Evolutionary conservation across 2,797 vertebrate species (phyloP), one percentile per base, ranked within the genome.

Genomic region (Prionace glauca): DNA sequence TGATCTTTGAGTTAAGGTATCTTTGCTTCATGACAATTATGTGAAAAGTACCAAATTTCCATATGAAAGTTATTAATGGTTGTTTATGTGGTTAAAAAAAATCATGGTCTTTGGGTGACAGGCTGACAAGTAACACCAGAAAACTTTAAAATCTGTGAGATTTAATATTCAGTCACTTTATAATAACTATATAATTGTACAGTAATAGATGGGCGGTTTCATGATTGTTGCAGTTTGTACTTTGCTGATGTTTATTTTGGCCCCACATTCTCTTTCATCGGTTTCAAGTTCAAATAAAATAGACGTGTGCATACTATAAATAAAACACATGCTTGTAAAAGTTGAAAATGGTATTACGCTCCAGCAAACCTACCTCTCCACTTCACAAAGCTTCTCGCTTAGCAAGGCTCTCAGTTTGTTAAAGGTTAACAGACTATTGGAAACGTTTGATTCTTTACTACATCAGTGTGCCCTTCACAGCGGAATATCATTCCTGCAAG

Each of bases 101-200:
- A 98, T 98, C 98, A 99, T 99, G 98, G 99, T 98, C 98, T 96
- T 97, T 97, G 97, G 98, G 98, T 99, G 99, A 99, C 98, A 99
- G 99, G 98, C 99, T 99, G 98, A 99, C 98, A 99, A 99, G 98
- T 98, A 98, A 45, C 45, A 77, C 29, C 26, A 16, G n/a, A 95
- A 14, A 45, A 95, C 26, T 95, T 95, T 95, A 56, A 95, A 74
- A 71, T 77, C 71, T 56, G 71, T 0, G 14, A 77, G 71, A 95
- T 98, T 99, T 99, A 99, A 99, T 99, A 99, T 99, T 99, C 98
- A 99, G 99, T 99, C 98, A 99, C 99, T 99, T 99, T 98, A 98
- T 98, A 97, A 98, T 98, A 99, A 99, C 99, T 99, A 99, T 77
- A 56, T 41, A 95, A 95, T 99, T 99, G 99, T 77, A 56, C 45